These are phyloP conservation scores for Acipenser oxyrinchus DNA, from an alignment of 2,797 vertebrate genomes.

Conservation along the genomic window DNA sequence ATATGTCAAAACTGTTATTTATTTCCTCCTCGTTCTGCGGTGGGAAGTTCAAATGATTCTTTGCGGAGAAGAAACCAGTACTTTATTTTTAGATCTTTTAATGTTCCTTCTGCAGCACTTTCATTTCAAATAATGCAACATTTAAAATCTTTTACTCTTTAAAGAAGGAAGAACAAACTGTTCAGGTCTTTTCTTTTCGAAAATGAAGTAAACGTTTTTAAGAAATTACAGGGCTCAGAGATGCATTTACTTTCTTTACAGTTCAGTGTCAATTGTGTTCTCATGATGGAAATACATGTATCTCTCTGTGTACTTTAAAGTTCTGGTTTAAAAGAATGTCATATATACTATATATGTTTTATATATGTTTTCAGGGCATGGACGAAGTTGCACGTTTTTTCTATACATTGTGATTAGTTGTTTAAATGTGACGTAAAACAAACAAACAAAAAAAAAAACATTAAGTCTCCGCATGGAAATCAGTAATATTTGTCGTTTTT, in stretches of 20 bases:
- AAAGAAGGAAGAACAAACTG: conserved; percentile 12
- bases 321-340: too few relatives aligned
- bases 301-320: too few relatives aligned
- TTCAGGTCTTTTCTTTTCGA: conserved; percentile 8
- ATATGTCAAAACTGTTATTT: conserved; percentile 75
- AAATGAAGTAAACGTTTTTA: conserved; percentile 27
- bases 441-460: too few relatives aligned
- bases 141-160: conserved; percentile 1
- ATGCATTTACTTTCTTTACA: conserved; percentile 1
- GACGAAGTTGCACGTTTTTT: too few relatives aligned
- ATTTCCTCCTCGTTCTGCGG: conserved; percentile 66
- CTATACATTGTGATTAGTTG: too few relatives aligned
- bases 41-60: conserved; percentile 77
- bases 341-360: too few relatives aligned
- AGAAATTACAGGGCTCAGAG: conserved; percentile 11
- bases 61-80: conserved; percentile 66
- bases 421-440: too few relatives aligned
- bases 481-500: too few relatives aligned
- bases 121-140: conserved; percentile 1
- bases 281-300: neutral
- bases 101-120: conserved; percentile 56
- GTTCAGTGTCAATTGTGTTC: conserved; percentile 6
- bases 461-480: too few relatives aligned
- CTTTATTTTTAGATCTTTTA: conserved; percentile 67
- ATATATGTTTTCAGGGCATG: too few relatives aligned